phyloP scores from a whole-genome alignment of 2,113 vertebrate genomes.

The Microtus pennsylvanicus region DNA sequence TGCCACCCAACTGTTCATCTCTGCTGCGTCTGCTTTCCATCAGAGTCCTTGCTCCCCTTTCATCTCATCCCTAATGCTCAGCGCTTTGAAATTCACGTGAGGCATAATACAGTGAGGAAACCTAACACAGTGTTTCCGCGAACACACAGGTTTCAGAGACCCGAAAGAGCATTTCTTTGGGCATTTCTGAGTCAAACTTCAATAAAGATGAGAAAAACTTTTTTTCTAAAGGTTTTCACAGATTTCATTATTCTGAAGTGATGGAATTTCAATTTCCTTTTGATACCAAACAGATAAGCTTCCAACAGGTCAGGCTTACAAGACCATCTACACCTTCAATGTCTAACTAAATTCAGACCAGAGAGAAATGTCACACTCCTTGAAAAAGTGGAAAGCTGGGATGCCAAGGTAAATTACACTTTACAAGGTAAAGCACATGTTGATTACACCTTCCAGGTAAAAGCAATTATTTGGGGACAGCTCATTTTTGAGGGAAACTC shows the following conservation, averaged over 20 bases:
- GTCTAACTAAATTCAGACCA: constrained; percentile 62
- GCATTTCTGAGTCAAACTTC: constrained; percentile 75
- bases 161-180: constrained; percentile 71
- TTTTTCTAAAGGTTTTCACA: constrained; percentile 60
- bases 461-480: constrained; percentile 49
- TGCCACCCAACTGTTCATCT: not conserved
- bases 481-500: constrained; percentile 51
- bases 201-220: constrained; percentile 68
- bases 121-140: constrained; percentile 68
- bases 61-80: constrained; percentile 65
- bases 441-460: constrained; percentile 64
- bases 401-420: constrained; percentile 55
- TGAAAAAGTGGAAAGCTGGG: constrained; percentile 51
- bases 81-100: constrained; percentile 74
- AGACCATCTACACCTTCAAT: not conserved
- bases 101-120: constrained; percentile 61
- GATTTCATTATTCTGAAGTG: constrained; percentile 72
- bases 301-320: constrained; percentile 29
- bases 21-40: constrained; percentile 63
- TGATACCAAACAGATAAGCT: constrained; percentile 66
- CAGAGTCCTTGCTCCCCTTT: constrained; percentile 58
- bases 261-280: constrained; percentile 74
- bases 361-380: constrained; percentile 58
- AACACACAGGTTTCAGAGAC: constrained; percentile 67
- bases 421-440: not conserved